Evolutionary conservation across 1,140 invertebrate genomes (phyloP).

Genomic region (Tribolium madens): DNA sequence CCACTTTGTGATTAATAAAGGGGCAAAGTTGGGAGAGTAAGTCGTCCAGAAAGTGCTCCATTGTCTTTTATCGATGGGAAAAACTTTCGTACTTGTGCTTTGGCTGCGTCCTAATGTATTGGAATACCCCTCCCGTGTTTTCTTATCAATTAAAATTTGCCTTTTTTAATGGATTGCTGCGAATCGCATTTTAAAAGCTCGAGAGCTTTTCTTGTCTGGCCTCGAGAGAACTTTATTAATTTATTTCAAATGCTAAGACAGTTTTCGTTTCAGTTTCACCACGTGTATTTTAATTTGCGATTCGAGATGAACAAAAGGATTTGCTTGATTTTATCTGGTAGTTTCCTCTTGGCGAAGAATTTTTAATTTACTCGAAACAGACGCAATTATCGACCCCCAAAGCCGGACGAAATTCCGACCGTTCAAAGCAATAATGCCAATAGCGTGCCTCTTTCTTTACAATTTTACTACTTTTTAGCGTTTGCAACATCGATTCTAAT

Average conservation of each 20-base stretch:
- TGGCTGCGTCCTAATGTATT: slow-evolving; percentile 2
- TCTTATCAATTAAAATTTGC: slow-evolving; percentile 22
- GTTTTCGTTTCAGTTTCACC: too few relatives aligned
- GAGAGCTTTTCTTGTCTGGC: neutral
- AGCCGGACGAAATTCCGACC: slow-evolving; percentile 1
- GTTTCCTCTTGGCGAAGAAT: neutral
- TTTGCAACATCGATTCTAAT: neutral
- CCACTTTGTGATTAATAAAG: slow-evolving; percentile 13
- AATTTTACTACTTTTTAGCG: slow-evolving; percentile 2
- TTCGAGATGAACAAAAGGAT: neutral
- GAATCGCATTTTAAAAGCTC: neutral
- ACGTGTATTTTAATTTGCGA: slow-evolving; percentile 24
- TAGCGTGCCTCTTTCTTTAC: slow-evolving; percentile 8
- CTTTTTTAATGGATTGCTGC: slow-evolving; percentile 22
- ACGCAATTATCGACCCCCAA: slow-evolving; percentile 23
- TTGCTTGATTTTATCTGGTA: slow-evolving; percentile 25
- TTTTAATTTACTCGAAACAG: slow-evolving; percentile 25
- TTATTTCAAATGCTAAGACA: slow-evolving; percentile 8
- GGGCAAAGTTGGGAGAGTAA: slow-evolving; percentile 2
- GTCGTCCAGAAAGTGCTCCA: slow-evolving; percentile 17
- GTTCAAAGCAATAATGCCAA: slow-evolving; percentile 20
- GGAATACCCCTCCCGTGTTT: neutral
- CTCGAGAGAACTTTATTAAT: slow-evolving; percentile 10
- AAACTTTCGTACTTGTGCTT: neutral
- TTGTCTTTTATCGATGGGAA: slow-evolving; percentile 10